Base-by-base conservation (phyloP, 1,140 invertebrate genomes). In the Leguminivora glycinivorella region DNA sequence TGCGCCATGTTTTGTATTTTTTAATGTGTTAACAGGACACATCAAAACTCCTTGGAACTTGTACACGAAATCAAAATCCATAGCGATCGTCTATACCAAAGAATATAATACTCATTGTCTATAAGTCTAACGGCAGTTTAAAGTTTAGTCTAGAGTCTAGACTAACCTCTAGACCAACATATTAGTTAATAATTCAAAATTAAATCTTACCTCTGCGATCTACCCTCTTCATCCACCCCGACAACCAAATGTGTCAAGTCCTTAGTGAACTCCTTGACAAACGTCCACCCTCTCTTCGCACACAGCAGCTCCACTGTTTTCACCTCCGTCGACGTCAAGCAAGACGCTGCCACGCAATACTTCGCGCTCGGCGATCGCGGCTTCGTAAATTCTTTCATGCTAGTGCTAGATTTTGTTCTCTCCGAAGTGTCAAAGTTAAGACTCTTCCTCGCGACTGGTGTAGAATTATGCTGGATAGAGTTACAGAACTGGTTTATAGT, bases 161-260 rank as follows among this genome's bases (percentile, higher is more conserved):
- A 31, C 9, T 31, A 31, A n/a, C n/a, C n/a, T n/a, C n/a, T n/a
- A n/a, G n/a, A n/a, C 1, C 29, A 31, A 4, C 5, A 31, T 31
- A 31, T 31, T 0, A 31, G 4, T 31, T 43, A 17, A 43, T 43
- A n/a, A 17, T n/a, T 43, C 14, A 34, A 25, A 40, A 70, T 68
- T 22, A 29, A 34, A 56, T 29, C 26, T 60, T 74, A 91, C 88
- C 90, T 86, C 75, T 91, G 85, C 17, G 85, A 83, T 72, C 79
- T 85, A 40, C 88, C 88, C 24, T 89, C 82, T 58, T 91, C 85
- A 73, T 91, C 88, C 1, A 91, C 88, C 29, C 79, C 79, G 10
- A 91, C 86, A 56, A 92, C 83, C 12, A 92, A 74, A 80, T 92
- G 90, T n/a, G 89, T 91, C 43, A 92, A 56, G n/a, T 85, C 82